These are phyloP conservation scores for Octopus bimaculoides DNA, from an alignment of 1,140 invertebrate genomes.

Conservation along the genomic window DNA sequence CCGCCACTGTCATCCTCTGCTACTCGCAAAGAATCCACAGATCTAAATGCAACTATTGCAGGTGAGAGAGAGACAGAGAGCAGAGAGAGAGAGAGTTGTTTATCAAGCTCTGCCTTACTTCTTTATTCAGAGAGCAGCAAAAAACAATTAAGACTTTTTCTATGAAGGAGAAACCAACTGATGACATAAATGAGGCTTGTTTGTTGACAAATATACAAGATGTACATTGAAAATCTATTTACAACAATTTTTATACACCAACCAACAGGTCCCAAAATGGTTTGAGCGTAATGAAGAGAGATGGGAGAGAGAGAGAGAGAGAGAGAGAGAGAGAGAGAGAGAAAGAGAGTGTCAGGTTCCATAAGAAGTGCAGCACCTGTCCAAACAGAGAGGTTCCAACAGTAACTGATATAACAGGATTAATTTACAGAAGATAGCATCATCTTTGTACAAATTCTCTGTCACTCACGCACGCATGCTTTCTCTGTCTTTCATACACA, in stretches of 20 bases:
- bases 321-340: too few relatives aligned
- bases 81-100: too few relatives aligned
- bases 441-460: too few relatives aligned
- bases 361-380: too few relatives aligned
- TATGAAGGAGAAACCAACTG: neutral
- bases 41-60: too few relatives aligned
- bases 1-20: too few relatives aligned
- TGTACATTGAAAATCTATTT: constrained; percentile 1
- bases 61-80: too few relatives aligned
- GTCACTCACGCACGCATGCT: too few relatives aligned
- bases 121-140: neutral
- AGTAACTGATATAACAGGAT: neutral
- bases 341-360: too few relatives aligned
- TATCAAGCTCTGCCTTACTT: too few relatives aligned
- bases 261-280: constrained; percentile 2
- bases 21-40: too few relatives aligned
- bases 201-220: constrained; percentile 9
- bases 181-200: neutral
- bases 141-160: neutral
- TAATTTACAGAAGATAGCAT: neutral
- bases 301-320: neutral
- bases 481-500: too few relatives aligned
- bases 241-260: constrained; percentile 5
- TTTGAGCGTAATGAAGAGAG: neutral
- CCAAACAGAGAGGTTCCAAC: neutral